These are phyloP conservation scores for Cryptomyrus ogoouensis DNA, from an alignment of 2,113 vertebrate genomes.

Conservation along the genomic window DNA sequence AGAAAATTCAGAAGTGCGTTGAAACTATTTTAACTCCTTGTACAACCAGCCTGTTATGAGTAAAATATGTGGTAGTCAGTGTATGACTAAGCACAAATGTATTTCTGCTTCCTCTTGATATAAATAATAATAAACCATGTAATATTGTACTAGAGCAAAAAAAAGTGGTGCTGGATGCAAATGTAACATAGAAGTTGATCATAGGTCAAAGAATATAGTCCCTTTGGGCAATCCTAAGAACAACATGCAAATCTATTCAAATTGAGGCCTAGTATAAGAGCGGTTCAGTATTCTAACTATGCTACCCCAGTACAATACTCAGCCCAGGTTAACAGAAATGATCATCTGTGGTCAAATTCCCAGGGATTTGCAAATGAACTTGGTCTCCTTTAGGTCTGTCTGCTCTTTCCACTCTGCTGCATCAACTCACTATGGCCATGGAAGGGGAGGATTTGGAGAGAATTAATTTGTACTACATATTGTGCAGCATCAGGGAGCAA, in stretches of 20 bases:
- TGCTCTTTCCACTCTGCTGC: neutral
- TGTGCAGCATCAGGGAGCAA: neutral
- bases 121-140: neutral
- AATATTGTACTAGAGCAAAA: neutral
- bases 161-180: slow-evolving; percentile 51
- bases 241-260: slow-evolving; percentile 71
- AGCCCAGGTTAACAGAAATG: neutral
- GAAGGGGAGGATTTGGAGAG: neutral
- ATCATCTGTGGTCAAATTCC: neutral
- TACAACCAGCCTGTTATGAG: neutral
- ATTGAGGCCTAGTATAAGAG: slow-evolving; percentile 36
- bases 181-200: slow-evolving; percentile 48
- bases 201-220: slow-evolving; percentile 52
- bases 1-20: neutral
- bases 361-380: neutral
- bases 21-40: neutral
- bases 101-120: neutral
- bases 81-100: neutral
- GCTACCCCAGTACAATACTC: neutral
- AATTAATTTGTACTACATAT: neutral
- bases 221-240: slow-evolving; percentile 55
- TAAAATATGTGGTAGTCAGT: neutral
- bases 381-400: neutral
- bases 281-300: neutral
- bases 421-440: neutral